Evolutionary conservation across 2,113 vertebrate genomes (phyloP), one percentile per base, ranked within the genome.

Genomic region (Epinephelus cyanopodus): DNA sequence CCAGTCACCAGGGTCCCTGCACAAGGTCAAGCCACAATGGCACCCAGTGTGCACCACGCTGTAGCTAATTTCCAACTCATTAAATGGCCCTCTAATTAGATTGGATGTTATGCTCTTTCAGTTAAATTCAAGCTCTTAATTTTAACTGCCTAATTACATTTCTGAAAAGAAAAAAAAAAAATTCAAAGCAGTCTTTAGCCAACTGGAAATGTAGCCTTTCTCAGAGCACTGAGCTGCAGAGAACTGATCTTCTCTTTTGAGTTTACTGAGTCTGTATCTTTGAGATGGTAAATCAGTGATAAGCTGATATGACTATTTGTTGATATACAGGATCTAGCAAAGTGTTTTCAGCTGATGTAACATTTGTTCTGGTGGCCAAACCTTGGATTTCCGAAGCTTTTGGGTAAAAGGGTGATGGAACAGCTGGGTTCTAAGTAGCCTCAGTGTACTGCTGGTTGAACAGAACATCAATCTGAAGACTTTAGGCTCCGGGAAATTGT

Each of bases 61-160:
- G 88, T 82, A 53, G 92, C 88, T 92, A 90, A 94, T 95, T 93
- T 92, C 69, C 87, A 69, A 14, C 89, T 92, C 83, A 90, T 94
- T 95, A 94, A 94, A 93, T 82, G 67, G 19, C 64, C 58, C 78
- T 91, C 77, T 95, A 93, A 96, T 95, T 93, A 92, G 90, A 95
- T 95, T 94, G 76, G 85, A 92, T 92, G 88, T 92, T 94, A 92
- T 92, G 84, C 89, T 94, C 84, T 84, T 94, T 92, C 81, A 84
- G 88, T 93, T 93, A 87, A 85, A 93, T 92, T 91, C 33, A 76
- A 73, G 79, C 91, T 84, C 87, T 93, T 93, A 81, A 91, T 94
- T 88, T 92, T 91, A 88, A 92, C 79, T 33, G 83, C 81, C 71
- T 96, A 91, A 95, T 95, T 91, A 84, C 86, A 94, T 95, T 95